Evolutionary conservation across 2,888 invertebrate species (phyloP).

Genomic region (Mythimna ferrago): DNA sequence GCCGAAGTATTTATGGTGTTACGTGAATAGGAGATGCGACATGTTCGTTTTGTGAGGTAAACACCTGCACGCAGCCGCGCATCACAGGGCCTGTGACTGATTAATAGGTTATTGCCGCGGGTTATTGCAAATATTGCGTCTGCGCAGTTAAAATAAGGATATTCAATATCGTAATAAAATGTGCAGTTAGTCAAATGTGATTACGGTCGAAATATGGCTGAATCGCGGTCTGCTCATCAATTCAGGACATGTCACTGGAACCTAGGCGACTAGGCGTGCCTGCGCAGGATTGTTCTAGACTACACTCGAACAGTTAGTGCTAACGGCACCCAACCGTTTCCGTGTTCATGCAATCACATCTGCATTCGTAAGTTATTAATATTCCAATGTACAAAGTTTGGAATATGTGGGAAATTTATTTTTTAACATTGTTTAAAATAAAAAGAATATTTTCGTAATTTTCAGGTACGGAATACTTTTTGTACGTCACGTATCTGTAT

Average conservation of each 20-base stretch:
- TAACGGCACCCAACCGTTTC: constrained; percentile 87
- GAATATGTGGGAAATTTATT: background rate
- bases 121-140: constrained; percentile 22
- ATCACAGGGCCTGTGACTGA: constrained; percentile 32
- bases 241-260: constrained; percentile 86
- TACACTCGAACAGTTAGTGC: constrained; percentile 85
- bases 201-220: constrained; percentile 54
- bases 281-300: constrained; percentile 88
- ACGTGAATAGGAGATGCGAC: constrained; percentile 51
- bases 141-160: background rate
- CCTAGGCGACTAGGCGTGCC: constrained; percentile 78
- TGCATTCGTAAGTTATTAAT: constrained; percentile 73
- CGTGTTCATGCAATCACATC: constrained; percentile 82
- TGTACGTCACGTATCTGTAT: background rate
- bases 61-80: constrained; percentile 25
- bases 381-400: constrained; percentile 49
- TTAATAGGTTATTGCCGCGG: constrained; percentile 30
- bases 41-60: constrained; percentile 35
- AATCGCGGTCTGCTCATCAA: constrained; percentile 73
- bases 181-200: constrained; percentile 37
- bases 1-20: constrained; percentile 39
- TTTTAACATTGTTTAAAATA: background rate
- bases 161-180: constrained; percentile 31
- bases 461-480: background rate
- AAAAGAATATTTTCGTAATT: background rate